These are phyloP conservation scores for Vicugna pacos DNA, from an alignment of 2,113 vertebrate species.

Conservation along the genomic window DNA sequence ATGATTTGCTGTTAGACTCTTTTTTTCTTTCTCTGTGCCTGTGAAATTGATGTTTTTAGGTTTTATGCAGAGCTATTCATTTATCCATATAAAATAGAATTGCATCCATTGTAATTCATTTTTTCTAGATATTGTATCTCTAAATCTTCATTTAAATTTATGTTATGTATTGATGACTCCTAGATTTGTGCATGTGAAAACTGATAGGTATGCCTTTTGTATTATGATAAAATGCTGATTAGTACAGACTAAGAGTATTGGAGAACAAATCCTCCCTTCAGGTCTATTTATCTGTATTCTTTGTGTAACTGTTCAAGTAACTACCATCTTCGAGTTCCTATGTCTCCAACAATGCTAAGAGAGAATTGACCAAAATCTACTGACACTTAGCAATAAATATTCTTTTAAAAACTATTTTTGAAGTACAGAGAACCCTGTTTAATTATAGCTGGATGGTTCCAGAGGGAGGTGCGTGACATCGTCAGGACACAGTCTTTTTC, in stretches of 20 bases:
- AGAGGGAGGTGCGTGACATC: background rate
- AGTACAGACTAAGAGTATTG: background rate
- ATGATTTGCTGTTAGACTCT: background rate
- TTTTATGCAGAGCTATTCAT: conserved; percentile 2
- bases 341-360: background rate
- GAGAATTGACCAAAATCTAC: background rate
- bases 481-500: background rate
- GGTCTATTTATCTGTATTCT: background rate
- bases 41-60: background rate
- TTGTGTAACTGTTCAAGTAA: background rate
- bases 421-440: background rate
- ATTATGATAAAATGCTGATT: conserved; percentile 48
- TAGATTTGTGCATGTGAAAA: conserved; percentile 28
- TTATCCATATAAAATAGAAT: conserved; percentile 57
- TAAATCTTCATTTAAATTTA: conserved; percentile 61
- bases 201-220: background rate
- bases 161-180: conserved; percentile 13
- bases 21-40: background rate
- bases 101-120: conserved; percentile 2
- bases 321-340: background rate
- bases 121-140: conserved; percentile 34
- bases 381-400: conserved; percentile 17
- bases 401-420: conserved; percentile 28
- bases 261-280: background rate
- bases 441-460: background rate